Percentiles rank a stretch among this genome's conserved stretches.
phyloP scores from a whole-genome alignment of 2,888 invertebrate species.

The Calameuta pallipes region DNA sequence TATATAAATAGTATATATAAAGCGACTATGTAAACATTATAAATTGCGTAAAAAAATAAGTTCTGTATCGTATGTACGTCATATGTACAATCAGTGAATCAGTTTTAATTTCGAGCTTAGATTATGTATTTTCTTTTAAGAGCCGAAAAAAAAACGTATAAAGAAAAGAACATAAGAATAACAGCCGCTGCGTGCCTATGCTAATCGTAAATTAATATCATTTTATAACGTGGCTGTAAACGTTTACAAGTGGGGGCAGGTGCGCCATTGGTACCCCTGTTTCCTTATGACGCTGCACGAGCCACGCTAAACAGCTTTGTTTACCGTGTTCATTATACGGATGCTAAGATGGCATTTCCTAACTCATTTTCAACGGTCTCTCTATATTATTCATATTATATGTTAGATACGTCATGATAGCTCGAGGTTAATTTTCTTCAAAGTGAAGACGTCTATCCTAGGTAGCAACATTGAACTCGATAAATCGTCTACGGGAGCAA shows the following conservation, averaged over 20 bases:
- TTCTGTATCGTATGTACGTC: background rate
- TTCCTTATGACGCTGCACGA: slow-evolving; percentile 22
- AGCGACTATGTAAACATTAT: background rate
- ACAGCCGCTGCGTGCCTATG: slow-evolving; percentile 24
- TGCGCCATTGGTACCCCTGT: slow-evolving; percentile 29
- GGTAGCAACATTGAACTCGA: slow-evolving; percentile 6
- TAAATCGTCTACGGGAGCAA: slow-evolving; percentile 14
- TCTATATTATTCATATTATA: background rate
- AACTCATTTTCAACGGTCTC: background rate
- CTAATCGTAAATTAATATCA: slow-evolving; percentile 65
- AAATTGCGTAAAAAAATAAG: background rate
- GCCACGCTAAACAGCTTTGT: slow-evolving; percentile 32
- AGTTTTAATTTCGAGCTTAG: background rate
- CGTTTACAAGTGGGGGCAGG: slow-evolving; percentile 58
- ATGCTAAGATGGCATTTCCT: background rate
- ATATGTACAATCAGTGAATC: background rate
- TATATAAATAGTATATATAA: background rate
- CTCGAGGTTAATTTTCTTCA: background rate
- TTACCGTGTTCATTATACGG: slow-evolving; percentile 13
- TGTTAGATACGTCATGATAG: background rate
- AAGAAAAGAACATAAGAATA: background rate
- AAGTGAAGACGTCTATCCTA: slow-evolving; percentile 20
- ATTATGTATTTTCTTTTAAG: background rate
- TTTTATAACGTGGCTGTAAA: slow-evolving; percentile 61
- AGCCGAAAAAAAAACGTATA: background rate